Base-by-base conservation (phyloP, 2,113 vertebrate species). In the Psephotus haematonotus region DNA sequence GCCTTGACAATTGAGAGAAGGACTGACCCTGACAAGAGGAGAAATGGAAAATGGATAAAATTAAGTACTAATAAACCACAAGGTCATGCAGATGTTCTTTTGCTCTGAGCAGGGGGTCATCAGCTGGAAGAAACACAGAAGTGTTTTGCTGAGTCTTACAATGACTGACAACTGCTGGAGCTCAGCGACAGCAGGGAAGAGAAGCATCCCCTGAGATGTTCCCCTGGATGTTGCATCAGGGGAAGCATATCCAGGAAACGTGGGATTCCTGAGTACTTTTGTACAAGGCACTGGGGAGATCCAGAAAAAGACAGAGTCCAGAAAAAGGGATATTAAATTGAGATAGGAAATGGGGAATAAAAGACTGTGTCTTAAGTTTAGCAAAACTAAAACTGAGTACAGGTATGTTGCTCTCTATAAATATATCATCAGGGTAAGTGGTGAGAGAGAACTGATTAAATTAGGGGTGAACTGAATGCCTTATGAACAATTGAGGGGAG, bases 21-120 rank as follows among this genome's bases (percentile, higher is more conserved):
- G 65, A 89, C 74, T 95, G 93, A 93, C 93, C 95, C 86, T 95
- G 95, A 92, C 81, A 84, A 76, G 29, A 68, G 70, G 62, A 96
- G 84, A 94, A 94, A 85, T 82, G 65, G 77, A 95, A 92, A 95
- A 93, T 0, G 0, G 91, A 85, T 95, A 87, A 91, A 95, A 96
- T 89, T 80, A 85, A 85, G 69, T 76, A 89, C 84, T 92, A 95
- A 95, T 95, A 96, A 96, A 95, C 83, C 84, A 92, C 95, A 96
- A 96, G 93, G 96, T 97, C 94, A 74, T 95, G 89, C 94, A 96
- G 96, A 95, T 97, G 92, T 91, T 86, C 83, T n/a, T 95, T 92
- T 47, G 6, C 77, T 87, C 43, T 82, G 78, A 94, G 89, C 83
- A 69, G 81, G 44, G 91, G 91, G 47, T 93, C 57, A 89, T 91